Conservation (phyloP, 2,888 invertebrate genomes). For the Spilosoma lubricipeda region DNA sequence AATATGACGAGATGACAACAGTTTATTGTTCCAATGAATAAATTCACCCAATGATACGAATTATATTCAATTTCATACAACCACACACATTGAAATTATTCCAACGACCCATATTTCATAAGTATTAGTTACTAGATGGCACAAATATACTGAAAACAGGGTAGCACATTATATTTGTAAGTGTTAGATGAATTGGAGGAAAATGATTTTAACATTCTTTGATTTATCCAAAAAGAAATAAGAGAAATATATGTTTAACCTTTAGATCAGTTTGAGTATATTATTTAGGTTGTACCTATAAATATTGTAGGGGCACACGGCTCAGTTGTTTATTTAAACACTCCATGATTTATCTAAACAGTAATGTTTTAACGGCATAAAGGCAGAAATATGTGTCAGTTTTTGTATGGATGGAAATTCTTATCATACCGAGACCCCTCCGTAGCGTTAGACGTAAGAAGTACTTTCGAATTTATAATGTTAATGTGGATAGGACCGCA, state of each 20-base stretch:
- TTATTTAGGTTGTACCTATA: background rate
- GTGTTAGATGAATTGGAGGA: slow-evolving; percentile 3
- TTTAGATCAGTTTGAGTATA: background rate
- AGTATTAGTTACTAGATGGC: slow-evolving; percentile 31
- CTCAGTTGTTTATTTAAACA: no score
- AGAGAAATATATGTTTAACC: background rate
- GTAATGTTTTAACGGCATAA: no score
- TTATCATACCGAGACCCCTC: no score
- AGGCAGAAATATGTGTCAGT: no score
- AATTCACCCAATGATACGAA: slow-evolving; percentile 41
- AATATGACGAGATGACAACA: slow-evolving; percentile 35
- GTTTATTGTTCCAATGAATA: slow-evolving; percentile 44
- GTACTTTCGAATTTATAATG: no score
- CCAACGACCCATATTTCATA: slow-evolving; percentile 37
- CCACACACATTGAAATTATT: slow-evolving; percentile 34
- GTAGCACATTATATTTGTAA: slow-evolving; percentile 26
- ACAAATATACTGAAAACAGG: slow-evolving; percentile 34
- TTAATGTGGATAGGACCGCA: no score
- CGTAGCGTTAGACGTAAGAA: no score
- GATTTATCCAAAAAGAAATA: background rate
- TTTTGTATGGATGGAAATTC: no score
- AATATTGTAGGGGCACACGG: background rate
- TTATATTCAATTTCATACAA: slow-evolving; percentile 45
- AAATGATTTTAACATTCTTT: slow-evolving; percentile 3
- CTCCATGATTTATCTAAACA: no score